Base-by-base conservation (phyloP, 2,888 invertebrate species). In the Stenoptilia bipunctidactyla region DNA sequence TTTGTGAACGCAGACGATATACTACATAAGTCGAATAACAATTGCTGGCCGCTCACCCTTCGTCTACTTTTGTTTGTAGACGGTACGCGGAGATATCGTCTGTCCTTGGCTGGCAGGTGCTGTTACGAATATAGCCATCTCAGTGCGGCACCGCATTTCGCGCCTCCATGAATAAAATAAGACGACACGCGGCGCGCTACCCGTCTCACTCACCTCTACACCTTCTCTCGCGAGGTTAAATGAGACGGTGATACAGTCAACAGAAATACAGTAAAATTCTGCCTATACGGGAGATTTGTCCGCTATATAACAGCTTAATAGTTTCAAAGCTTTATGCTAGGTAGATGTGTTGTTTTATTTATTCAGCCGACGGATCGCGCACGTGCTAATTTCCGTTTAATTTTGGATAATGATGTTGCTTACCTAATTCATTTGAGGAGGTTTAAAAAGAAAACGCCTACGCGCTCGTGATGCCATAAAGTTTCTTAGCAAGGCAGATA, bases 121-220 rank as follows among this genome's bases (percentile, higher is more conserved):
- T 54, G 49, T 50, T 52, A 50, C 51, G 45, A 52, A 53, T 70
- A 57, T 56, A 49, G 49, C 71, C 58, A 58, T 75, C 70, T 68
- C 67, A 12, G 20, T 8, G n/a, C n/a, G 4, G 50, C 56, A 39
- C 42, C 49, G 45, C 52, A 61, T 58, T 60, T 61, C 61, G 59
- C 58, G 56, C 58, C 55, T 66, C 63, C 67, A 69, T 75, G 68
- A 75, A 76, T 74, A 75, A 76, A 72, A 69, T 66, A 73, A 67
- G 70, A 67, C 55, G 57, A 63, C 57, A 58, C 59, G 55, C 58
- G 58, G 59, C 58, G 56, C 52, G 52, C 59, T 66, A 62, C 52
- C 69, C 55, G 56, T 72, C 73, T 63, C 66, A 42, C 60, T 77
- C 67, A 40, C 40, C 47, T 49, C 41, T 37, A 43, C 35, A 43